Evolutionary conservation across 30 jellyfish, hydroid and myxozoan genomes (phyloP).

Genomic region (Chironex yamaguchii): DNA sequence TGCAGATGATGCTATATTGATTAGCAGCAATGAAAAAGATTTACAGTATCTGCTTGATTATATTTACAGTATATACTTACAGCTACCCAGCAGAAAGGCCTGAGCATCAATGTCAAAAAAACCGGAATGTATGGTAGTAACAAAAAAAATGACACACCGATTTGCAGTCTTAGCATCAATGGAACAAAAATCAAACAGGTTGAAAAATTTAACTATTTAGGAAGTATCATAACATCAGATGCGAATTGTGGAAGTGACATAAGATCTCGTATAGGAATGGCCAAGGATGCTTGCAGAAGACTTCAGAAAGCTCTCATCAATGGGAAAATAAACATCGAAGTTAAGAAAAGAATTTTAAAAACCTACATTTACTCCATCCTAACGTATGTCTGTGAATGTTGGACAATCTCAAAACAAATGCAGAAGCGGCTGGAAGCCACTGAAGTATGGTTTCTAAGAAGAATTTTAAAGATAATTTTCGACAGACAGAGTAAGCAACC

Average conservation of each 20-base stretch:
- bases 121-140: not conserved
- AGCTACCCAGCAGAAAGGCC: slow-evolving; percentile 2
- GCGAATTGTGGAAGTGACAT: not conserved
- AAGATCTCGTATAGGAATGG: not conserved
- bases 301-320: not conserved
- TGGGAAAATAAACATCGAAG: not conserved
- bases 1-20: slow-evolving; percentile 45
- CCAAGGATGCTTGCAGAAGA: not conserved
- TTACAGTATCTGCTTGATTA: slow-evolving; percentile 11
- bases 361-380: slow-evolving; percentile 2
- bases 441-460: slow-evolving; percentile 23
- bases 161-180: not conserved
- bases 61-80: too few species aligned
- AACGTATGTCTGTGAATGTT: slow-evolving; percentile 25
- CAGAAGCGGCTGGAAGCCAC: not conserved
- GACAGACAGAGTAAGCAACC: slow-evolving; percentile 23
- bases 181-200: slow-evolving; percentile 4
- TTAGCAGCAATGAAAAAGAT: slow-evolving; percentile 11
- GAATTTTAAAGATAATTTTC: slow-evolving; percentile 5
- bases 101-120: not conserved
- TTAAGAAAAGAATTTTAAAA: not conserved
- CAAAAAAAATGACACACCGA: not conserved
- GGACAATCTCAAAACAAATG: slow-evolving; percentile 18
- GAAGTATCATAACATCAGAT: slow-evolving; percentile 23
- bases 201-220: slow-evolving; percentile 5